Conservation (phyloP, 2,888 invertebrate genomes). For the Eulithis testata region DNA sequence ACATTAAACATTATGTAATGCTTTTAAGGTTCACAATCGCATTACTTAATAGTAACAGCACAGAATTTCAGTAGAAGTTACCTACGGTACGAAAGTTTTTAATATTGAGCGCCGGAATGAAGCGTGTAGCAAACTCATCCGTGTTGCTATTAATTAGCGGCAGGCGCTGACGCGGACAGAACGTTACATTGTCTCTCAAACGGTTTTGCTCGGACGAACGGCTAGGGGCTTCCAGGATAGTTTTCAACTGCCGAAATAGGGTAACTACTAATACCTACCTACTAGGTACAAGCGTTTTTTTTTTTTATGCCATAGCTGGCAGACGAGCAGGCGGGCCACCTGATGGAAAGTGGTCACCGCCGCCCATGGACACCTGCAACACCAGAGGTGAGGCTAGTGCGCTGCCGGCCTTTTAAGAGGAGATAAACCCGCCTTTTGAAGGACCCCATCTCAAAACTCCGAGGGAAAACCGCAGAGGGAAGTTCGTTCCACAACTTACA, state of each 20-base stretch:
- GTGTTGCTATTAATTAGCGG: constrained; percentile 54
- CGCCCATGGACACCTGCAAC: too few relatives aligned
- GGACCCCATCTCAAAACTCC: too few relatives aligned
- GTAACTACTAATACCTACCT: not conserved
- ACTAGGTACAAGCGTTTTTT: too few relatives aligned
- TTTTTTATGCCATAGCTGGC: too few relatives aligned
- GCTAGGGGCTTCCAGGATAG: not conserved
- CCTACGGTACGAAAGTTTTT: constrained; percentile 8
- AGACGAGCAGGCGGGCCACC: too few relatives aligned
- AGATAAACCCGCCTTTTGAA: too few relatives aligned
- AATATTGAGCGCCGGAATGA: constrained; percentile 47
- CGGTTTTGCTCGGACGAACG: constrained; percentile 36
- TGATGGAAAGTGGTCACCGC: too few relatives aligned
- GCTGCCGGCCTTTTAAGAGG: too few relatives aligned
- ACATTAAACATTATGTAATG: not conserved
- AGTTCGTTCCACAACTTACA: too few relatives aligned
- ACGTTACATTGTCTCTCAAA: constrained; percentile 51
- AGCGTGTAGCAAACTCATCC: constrained; percentile 22
- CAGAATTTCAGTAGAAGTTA: not conserved
- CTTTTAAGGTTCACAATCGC: not conserved
- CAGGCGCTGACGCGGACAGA: constrained; percentile 53
- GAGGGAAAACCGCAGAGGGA: too few relatives aligned
- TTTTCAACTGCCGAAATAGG: not conserved
- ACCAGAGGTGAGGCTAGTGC: too few relatives aligned
- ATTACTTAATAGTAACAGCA: not conserved